These are phyloP conservation scores for Pandemis heparana DNA, from an alignment of 2,888 invertebrate species.

Conservation along the genomic window DNA sequence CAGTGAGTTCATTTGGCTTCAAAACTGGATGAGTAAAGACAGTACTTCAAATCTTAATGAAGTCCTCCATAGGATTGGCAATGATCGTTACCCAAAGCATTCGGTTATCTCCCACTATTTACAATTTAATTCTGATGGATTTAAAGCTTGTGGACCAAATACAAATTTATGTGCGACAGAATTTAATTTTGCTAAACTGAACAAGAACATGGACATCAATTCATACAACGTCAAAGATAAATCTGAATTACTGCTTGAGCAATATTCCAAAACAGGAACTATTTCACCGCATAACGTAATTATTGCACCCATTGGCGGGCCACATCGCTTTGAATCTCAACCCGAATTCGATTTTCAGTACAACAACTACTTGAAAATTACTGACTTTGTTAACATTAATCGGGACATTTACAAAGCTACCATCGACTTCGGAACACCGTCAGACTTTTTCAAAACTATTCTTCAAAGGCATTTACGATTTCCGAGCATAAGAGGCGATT, in stretches of 20 bases:
- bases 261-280: conserved; percentile 95
- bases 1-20: conserved; percentile 96
- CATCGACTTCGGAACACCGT: conserved; percentile 94
- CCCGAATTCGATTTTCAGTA: conserved; percentile 98
- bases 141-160: conserved; percentile 73
- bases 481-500: conserved; percentile 95
- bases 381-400: conserved; percentile 93
- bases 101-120: conserved; percentile 70
- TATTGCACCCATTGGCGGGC: conserved; percentile 96
- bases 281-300: conserved; percentile 95
- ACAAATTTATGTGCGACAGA: conserved; percentile 59
- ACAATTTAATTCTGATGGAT: conserved; percentile 73
- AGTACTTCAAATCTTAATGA: conserved; percentile 63
- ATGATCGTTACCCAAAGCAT: conserved; percentile 66
- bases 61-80: conserved; percentile 65
- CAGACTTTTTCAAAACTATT: conserved; percentile 93
- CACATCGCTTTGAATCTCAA: conserved; percentile 94
- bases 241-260: conserved; percentile 93
- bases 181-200: conserved; percentile 89
- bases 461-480: conserved; percentile 83
- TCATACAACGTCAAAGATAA: conserved; percentile 93
- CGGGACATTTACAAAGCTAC: conserved; percentile 90
- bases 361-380: conserved; percentile 94
- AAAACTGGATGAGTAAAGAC: conserved; percentile 89
- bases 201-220: conserved; percentile 91